These are phyloP conservation scores for Strigamia transsilvanica DNA, from an alignment of 2,888 invertebrate species.

Conservation along the genomic window DNA sequence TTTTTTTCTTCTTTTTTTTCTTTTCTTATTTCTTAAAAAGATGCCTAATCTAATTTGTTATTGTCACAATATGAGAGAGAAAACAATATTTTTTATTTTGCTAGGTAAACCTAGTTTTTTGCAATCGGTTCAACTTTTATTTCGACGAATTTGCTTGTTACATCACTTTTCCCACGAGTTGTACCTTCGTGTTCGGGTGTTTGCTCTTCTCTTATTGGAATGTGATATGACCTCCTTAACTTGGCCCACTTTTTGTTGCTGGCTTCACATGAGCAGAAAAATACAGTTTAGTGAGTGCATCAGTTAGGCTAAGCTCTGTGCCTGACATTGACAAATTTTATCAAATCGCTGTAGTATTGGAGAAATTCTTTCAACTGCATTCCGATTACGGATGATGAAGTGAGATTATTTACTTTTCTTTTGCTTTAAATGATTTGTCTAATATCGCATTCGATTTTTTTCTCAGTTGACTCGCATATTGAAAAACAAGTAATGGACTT, in stretches of 20 bases:
- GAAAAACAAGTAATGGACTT: background rate
- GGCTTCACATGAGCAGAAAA: conserved; percentile 1
- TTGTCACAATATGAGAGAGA: too few relatives aligned
- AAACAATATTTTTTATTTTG: too few relatives aligned
- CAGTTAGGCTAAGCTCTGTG: background rate
- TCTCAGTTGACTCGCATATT: background rate
- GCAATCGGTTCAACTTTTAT: background rate
- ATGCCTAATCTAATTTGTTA: too few relatives aligned
- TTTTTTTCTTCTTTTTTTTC: background rate
- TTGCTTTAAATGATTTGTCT: background rate
- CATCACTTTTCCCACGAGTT: background rate
- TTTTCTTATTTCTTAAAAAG: background rate
- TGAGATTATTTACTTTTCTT: background rate
- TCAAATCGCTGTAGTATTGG: conserved; percentile 8
- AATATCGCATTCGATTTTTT: background rate
- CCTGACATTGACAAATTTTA: background rate
- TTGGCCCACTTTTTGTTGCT: background rate
- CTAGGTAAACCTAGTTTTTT: background rate
- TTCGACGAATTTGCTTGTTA: background rate
- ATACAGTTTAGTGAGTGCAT: conserved; percentile 1
- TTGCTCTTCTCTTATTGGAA: background rate
- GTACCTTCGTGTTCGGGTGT: background rate
- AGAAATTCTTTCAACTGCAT: background rate
- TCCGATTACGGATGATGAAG: conserved; percentile 2
- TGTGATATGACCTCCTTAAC: background rate